Evolutionary conservation across 2,797 vertebrate species (phyloP).

Genomic region (Hydrophis major): DNA sequence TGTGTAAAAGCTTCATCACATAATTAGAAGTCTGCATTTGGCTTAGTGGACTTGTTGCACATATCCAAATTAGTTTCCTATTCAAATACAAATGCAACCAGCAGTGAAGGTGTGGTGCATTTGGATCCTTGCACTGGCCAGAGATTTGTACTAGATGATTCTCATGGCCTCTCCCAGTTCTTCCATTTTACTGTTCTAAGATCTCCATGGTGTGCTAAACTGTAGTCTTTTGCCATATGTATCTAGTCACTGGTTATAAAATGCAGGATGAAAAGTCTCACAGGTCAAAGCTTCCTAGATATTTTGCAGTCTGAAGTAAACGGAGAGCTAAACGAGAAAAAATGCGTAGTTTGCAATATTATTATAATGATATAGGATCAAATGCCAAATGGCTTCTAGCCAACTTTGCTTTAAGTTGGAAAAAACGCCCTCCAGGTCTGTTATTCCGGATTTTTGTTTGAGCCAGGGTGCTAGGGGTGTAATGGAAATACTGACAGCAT

Average conservation of each 20-base stretch:
- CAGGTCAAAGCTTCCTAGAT: neutral
- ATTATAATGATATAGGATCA: neutral
- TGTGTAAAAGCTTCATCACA: neutral
- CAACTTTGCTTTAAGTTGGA: conserved; percentile 24
- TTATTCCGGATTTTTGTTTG: conserved; percentile 21
- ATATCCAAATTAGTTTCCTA: neutral
- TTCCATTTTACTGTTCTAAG: neutral
- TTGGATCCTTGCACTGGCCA: neutral
- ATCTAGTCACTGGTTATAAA: neutral
- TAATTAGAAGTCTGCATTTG: neutral
- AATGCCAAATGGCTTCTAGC: conserved; percentile 6
- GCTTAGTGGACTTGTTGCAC: neutral
- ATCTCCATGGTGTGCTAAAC: neutral
- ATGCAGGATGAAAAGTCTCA: neutral
- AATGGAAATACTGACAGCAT: conserved; percentile 19
- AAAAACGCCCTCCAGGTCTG: neutral
- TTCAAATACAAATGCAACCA: neutral
- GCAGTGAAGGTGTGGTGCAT: neutral
- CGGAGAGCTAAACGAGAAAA: neutral
- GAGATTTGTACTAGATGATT: neutral
- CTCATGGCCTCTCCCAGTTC: neutral
- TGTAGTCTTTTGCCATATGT: neutral
- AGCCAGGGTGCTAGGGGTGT: conserved; percentile 1
- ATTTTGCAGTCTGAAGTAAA: neutral
- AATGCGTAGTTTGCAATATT: conserved; percentile 2